phyloP scores from a whole-genome alignment of 2,888 invertebrate species.

The Drosophila picticornis region DNA sequence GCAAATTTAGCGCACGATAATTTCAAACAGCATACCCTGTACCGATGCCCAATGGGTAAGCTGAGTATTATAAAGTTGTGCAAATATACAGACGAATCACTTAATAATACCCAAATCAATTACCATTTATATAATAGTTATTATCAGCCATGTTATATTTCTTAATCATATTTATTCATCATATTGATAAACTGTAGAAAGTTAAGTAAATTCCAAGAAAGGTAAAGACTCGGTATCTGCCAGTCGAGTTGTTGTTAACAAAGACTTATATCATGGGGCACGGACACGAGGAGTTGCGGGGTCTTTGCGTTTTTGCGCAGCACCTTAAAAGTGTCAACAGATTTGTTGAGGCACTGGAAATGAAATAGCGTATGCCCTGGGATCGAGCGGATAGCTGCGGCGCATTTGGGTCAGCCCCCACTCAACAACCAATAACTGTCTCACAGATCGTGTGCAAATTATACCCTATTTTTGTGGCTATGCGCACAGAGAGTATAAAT shows the following conservation, averaged over 20 bases:
- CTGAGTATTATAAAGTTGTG: background rate
- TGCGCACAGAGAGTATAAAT: slow-evolving; percentile 14
- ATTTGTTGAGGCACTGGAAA: slow-evolving; percentile 54
- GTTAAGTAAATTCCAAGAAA: background rate
- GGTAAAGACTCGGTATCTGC: background rate
- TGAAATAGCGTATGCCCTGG: slow-evolving; percentile 18
- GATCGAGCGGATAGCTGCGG: slow-evolving; percentile 35
- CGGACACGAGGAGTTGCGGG: background rate
- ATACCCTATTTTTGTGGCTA: slow-evolving; percentile 2
- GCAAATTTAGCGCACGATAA: slow-evolving; percentile 57
- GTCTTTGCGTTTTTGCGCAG: slow-evolving; percentile 51
- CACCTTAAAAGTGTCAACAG: slow-evolving; percentile 69
- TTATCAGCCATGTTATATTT: background rate
- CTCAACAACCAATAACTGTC: slow-evolving; percentile 41
- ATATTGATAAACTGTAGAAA: background rate
- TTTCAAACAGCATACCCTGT: slow-evolving; percentile 25
- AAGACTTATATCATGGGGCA: background rate
- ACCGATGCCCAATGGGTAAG: background rate
- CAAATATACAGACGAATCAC: background rate
- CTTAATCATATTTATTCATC: background rate
- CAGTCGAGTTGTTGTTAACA: background rate
- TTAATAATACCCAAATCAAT: background rate
- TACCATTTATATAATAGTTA: background rate
- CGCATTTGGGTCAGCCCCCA: slow-evolving; percentile 47
- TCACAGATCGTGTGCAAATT: slow-evolving; percentile 24